Percentiles rank a stretch among this genome's conserved stretches.
Conservation (phyloP, 2,797 vertebrate species). For the Siniperca obscura region DNA sequence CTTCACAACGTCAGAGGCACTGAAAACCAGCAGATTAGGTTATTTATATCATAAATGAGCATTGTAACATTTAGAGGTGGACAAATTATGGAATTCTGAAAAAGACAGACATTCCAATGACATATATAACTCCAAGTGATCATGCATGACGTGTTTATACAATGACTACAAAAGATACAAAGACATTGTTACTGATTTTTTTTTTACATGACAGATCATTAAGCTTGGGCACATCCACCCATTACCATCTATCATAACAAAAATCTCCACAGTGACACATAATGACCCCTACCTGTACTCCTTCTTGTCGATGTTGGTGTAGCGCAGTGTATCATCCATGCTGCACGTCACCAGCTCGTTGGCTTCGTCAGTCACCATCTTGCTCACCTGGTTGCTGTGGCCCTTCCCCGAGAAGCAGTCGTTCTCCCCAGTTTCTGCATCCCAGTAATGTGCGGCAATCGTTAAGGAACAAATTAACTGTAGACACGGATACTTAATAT, state of each 20-base stretch:
- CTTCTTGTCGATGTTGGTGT: constrained; percentile 84
- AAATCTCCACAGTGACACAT: not conserved
- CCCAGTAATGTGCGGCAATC: constrained; percentile 91
- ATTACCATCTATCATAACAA: constrained; percentile 1
- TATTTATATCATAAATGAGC: not conserved
- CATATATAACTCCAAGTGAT: not conserved
- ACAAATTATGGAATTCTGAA: not conserved
- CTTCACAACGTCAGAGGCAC: constrained; percentile 92
- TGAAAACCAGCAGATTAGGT: constrained; percentile 59
- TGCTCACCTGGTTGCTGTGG: constrained; percentile 94
- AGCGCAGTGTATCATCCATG: constrained; percentile 98
- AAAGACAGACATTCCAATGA: not conserved
- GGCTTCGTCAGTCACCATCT: constrained; percentile 85
- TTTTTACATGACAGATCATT: not conserved
- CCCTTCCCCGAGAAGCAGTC: constrained; percentile 92
- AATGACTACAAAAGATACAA: no score
- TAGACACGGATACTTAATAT: not conserved
- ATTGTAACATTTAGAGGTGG: not conserved
- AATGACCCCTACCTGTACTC: constrained; percentile 89
- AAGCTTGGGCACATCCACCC: not conserved
- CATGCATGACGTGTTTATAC: not conserved
- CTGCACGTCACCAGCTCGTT: constrained; percentile 92
- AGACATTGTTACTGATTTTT: not conserved
- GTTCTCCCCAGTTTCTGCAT: constrained; percentile 92
- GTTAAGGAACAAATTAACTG: constrained; percentile 80